Conservation (phyloP, 1,140 invertebrate genomes). For the Copidosoma floridanum region DNA sequence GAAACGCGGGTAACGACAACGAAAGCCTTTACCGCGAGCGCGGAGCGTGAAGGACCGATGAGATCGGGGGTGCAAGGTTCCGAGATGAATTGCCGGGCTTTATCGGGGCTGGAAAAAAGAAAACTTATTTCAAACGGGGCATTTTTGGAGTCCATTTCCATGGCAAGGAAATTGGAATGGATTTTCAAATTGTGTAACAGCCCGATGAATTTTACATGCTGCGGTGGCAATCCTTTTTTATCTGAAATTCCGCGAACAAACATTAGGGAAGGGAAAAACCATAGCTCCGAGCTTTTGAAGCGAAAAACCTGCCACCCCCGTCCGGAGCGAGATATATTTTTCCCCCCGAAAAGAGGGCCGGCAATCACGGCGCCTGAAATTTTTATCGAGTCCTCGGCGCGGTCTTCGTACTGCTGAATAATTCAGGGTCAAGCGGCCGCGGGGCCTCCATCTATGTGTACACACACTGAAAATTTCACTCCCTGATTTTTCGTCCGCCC, state of each 20-base stretch:
- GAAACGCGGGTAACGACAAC: conserved; percentile 13
- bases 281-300: too few relatives aligned
- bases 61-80: background rate
- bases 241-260: background rate
- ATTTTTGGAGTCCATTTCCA: too few relatives aligned
- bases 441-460: background rate
- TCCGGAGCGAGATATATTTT: too few relatives aligned
- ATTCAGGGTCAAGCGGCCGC: conserved; percentile 49
- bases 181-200: too few relatives aligned
- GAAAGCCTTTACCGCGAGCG: background rate
- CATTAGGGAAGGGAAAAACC: too few relatives aligned
- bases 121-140: too few relatives aligned
- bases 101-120: background rate
- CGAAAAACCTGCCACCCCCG: too few relatives aligned
- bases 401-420: conserved; percentile 48
- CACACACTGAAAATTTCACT: background rate
- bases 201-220: too few relatives aligned
- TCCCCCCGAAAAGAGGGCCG: conserved; percentile 21
- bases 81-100: too few relatives aligned
- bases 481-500: too few relatives aligned
- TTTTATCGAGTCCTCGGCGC: conserved; percentile 52
- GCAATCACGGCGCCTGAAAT: conserved; percentile 53
- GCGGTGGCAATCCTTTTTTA: too few relatives aligned
- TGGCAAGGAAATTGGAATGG: background rate
- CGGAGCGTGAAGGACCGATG: conserved; percentile 1